A percentile compares a stretch with the other conserved stretches of the same genome.
Evolutionary conservation across 2,113 vertebrate genomes (phyloP).

Genomic region (Phaethornis superciliosus): DNA sequence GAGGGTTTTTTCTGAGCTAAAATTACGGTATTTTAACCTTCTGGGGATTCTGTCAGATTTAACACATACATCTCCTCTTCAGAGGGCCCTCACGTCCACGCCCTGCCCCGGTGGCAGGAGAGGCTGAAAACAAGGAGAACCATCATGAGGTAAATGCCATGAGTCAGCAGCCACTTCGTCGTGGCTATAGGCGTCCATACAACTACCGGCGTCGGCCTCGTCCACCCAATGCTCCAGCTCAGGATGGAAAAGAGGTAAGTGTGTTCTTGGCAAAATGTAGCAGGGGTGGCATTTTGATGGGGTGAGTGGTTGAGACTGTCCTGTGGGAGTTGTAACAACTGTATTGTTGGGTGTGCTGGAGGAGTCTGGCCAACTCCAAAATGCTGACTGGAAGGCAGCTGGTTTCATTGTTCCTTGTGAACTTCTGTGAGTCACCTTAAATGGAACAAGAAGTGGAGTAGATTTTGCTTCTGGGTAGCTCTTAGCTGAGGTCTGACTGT

Average conservation of each 20-base stretch:
- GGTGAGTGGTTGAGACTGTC: background rate
- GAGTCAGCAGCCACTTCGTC: constrained; percentile 75
- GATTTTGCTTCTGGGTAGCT: background rate
- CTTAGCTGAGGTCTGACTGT: background rate
- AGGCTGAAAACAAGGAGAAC: constrained; percentile 80
- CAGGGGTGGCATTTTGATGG: background rate
- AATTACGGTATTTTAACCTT: background rate
- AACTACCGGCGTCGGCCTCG: constrained; percentile 78
- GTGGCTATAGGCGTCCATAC: constrained; percentile 77
- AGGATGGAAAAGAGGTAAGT: constrained; percentile 75
- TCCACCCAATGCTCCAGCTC: constrained; percentile 72
- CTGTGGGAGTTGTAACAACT: background rate
- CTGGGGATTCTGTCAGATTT: background rate
- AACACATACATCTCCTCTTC: background rate
- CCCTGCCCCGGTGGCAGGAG: constrained; percentile 60
- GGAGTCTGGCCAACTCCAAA: background rate
- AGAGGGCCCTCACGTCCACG: constrained; percentile 75
- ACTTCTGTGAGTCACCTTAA: background rate
- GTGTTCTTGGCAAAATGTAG: accelerated
- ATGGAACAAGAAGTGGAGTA: background rate
- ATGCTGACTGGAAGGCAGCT: background rate
- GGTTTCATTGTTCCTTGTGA: background rate
- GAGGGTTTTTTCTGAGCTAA: background rate
- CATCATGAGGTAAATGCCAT: constrained; percentile 68
- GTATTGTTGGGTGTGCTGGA: background rate